phyloP scores from a whole-genome alignment of 2,797 vertebrate species.

The Sphenopsis melanotis region DNA sequence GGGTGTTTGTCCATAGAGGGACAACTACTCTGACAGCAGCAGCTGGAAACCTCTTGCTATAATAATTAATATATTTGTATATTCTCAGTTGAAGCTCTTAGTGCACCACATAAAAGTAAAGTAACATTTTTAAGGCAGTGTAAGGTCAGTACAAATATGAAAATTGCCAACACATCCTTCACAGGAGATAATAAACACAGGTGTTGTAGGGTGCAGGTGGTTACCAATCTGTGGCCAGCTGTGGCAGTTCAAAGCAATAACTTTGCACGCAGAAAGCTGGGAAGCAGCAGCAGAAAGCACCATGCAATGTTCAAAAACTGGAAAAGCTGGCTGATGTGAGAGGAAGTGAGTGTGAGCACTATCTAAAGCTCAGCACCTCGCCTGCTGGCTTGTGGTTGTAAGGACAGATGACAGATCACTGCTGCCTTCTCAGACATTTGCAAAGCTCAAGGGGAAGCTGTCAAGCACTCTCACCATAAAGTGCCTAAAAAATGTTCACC shows the following conservation, averaged over 20 bases:
- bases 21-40: not conserved
- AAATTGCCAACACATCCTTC: not conserved
- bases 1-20: not conserved
- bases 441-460: not conserved
- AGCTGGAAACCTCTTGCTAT: not conserved
- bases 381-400: not conserved
- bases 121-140: not conserved
- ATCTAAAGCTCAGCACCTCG: not conserved
- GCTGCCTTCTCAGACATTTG: not conserved
- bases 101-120: not conserved
- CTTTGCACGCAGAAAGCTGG: accelerated
- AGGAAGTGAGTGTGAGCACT: not conserved
- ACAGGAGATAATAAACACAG: not conserved
- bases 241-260: not conserved
- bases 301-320: not conserved
- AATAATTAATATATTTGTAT: not conserved
- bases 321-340: not conserved
- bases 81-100: not conserved
- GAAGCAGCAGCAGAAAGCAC: not conserved
- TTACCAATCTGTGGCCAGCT: not conserved
- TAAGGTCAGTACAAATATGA: not conserved
- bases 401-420: not conserved
- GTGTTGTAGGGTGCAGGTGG: not conserved
- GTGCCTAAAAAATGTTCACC: not conserved
- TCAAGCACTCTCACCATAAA: not conserved